phyloP scores from a whole-genome alignment of 2,888 invertebrate species.

The Glyphotaelius pellucidus region DNA sequence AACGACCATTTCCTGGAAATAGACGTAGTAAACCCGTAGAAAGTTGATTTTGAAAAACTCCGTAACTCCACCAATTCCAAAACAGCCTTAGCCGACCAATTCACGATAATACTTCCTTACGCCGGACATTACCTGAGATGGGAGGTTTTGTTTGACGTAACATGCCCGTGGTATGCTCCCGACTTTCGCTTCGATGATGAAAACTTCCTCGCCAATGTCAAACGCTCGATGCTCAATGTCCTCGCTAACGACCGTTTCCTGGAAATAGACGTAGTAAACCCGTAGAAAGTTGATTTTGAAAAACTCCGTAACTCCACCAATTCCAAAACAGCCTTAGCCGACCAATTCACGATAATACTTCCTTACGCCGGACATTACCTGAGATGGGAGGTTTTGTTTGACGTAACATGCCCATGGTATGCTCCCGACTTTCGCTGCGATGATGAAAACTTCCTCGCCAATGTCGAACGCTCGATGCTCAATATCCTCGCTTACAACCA shows the following conservation, averaged over 20 bases:
- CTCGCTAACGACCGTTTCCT: no score
- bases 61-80: conserved; percentile 71
- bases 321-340: conserved; percentile 70
- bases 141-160: conserved; percentile 83
- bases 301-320: conserved; percentile 70
- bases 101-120: conserved; percentile 82
- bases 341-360: conserved; percentile 80
- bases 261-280: no score
- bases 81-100: conserved; percentile 74
- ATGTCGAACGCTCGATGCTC: no score
- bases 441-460: conserved; percentile 81
- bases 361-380: conserved; percentile 84
- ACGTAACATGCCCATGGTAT: conserved; percentile 79
- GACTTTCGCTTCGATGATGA: conserved; percentile 87
- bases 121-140: conserved; percentile 82
- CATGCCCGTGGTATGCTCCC: conserved; percentile 82
- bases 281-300: conserved; percentile 75
- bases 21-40: no score
- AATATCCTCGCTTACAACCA: no score
- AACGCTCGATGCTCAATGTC: conserved; percentile 77
- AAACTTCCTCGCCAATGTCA: conserved; percentile 79
- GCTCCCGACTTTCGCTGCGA: conserved; percentile 87
- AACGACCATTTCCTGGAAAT: no score
- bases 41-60: conserved; percentile 75
- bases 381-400: conserved; percentile 85